Conservation (phyloP, 2,888 invertebrate species). For the Idaea straminata region DNA sequence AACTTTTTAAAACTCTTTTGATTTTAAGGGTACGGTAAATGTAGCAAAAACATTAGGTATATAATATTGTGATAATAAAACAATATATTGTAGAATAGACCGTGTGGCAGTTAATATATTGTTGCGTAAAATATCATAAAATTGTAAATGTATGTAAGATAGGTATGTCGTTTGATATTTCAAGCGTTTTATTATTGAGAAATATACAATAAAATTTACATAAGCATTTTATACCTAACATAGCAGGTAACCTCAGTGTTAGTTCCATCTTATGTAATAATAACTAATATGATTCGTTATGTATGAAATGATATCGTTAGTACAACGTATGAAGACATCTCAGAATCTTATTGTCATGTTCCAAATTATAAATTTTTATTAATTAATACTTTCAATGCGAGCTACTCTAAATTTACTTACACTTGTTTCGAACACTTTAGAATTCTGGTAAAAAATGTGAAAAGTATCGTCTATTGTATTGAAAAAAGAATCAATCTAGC, state of each 20-base stretch:
- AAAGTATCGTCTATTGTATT: too few relatives aligned
- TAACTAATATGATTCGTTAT: neutral
- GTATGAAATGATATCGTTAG: neutral
- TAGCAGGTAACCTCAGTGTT: neutral
- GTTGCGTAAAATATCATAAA: neutral
- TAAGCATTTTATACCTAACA: neutral
- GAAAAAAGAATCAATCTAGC: too few relatives aligned
- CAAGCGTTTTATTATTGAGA: neutral
- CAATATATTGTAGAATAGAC: too few relatives aligned
- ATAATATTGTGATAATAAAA: too few relatives aligned
- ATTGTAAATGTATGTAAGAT: neutral
- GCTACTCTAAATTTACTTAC: too few relatives aligned
- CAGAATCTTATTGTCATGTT: neutral
- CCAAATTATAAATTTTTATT: neutral
- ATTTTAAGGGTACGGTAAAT: too few relatives aligned
- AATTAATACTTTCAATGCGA: neutral
- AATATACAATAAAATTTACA: conserved; percentile 1
- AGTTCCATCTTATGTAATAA: neutral
- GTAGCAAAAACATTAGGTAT: too few relatives aligned
- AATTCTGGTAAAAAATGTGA: too few relatives aligned
- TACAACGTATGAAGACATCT: neutral
- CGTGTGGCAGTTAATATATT: neutral
- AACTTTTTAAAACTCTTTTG: too few relatives aligned
- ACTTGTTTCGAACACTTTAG: too few relatives aligned
- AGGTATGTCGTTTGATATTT: neutral